Evolutionary conservation across 2,888 invertebrate species (phyloP).

Genomic region (Rapana venosa): DNA sequence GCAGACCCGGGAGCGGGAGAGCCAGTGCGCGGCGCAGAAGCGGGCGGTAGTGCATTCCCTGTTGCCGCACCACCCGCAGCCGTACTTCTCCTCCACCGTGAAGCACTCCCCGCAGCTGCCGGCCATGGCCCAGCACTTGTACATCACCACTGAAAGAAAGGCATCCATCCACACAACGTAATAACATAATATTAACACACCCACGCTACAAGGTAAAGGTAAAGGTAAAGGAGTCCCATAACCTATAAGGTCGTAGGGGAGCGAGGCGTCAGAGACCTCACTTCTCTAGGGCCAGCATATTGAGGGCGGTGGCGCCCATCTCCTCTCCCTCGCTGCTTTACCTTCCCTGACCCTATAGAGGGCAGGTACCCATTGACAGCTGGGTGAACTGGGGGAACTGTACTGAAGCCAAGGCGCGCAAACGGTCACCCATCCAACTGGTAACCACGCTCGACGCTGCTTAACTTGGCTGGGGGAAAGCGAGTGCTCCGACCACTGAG

Average conservation of each 20-base stretch:
- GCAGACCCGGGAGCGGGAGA: slow-evolving; percentile 91
- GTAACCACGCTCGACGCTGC: no score
- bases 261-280: no score
- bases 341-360: no score
- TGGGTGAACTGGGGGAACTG: no score
- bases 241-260: background rate
- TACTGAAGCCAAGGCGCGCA: no score
- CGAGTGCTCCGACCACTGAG: no score
- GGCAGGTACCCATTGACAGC: no score
- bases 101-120: slow-evolving; percentile 98
- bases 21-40: slow-evolving; percentile 85
- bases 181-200: background rate
- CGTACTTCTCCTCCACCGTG: slow-evolving; percentile 92
- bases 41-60: slow-evolving; percentile 42
- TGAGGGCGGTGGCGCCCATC: no score
- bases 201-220: background rate
- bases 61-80: slow-evolving; percentile 94
- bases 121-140: slow-evolving; percentile 94
- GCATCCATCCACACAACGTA: background rate
- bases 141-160: slow-evolving; percentile 71
- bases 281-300: no score
- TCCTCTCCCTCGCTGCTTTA: no score
- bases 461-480: no score
- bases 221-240: background rate
- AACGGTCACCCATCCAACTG: no score